phyloP scores from a whole-genome alignment of 2,113 vertebrate species.

The Tachysurus fulvidraco region DNA sequence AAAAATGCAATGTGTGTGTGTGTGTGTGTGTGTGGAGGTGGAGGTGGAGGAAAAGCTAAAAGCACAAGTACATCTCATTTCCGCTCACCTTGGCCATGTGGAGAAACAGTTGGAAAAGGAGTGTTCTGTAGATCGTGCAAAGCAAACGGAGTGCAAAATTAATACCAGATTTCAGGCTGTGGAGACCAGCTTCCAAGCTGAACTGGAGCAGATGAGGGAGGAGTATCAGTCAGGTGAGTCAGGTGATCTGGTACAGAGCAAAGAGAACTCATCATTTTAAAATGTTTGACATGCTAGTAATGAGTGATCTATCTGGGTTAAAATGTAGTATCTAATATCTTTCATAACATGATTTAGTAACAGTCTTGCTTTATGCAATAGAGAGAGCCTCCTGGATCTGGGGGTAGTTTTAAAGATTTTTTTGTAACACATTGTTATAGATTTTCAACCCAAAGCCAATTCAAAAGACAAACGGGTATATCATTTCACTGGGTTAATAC shows the following conservation, averaged over 20 bases:
- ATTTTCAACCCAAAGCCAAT: not conserved
- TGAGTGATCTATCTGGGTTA: not conserved
- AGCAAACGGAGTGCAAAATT: slow-evolving; percentile 67
- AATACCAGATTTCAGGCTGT: slow-evolving; percentile 67
- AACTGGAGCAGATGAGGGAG: slow-evolving; percentile 77
- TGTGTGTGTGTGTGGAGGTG: slow-evolving; percentile 64
- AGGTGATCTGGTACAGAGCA: not conserved
- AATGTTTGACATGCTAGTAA: not conserved
- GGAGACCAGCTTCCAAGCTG: slow-evolving; percentile 74
- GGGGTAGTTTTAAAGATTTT: not conserved
- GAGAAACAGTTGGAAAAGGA: slow-evolving; percentile 62
- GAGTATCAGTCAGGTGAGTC: slow-evolving; percentile 79
- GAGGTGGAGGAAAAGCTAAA: slow-evolving; percentile 65
- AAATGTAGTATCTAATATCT: not conserved
- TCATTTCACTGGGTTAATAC: not conserved
- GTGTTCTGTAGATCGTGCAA: slow-evolving; percentile 62
- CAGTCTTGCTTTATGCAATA: not conserved
- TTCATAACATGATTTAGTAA: not conserved
- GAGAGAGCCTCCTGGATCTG: not conserved
- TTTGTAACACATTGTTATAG: not conserved
- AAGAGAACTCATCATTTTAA: not conserved
- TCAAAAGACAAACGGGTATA: not conserved
- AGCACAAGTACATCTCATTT: slow-evolving; percentile 64
- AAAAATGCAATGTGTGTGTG: not conserved
- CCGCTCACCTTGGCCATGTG: slow-evolving; percentile 64